Percentiles rank a stretch among this genome's conserved stretches.
phyloP scores from a whole-genome alignment of 2,888 invertebrate genomes.

The Dasypolia templi region DNA sequence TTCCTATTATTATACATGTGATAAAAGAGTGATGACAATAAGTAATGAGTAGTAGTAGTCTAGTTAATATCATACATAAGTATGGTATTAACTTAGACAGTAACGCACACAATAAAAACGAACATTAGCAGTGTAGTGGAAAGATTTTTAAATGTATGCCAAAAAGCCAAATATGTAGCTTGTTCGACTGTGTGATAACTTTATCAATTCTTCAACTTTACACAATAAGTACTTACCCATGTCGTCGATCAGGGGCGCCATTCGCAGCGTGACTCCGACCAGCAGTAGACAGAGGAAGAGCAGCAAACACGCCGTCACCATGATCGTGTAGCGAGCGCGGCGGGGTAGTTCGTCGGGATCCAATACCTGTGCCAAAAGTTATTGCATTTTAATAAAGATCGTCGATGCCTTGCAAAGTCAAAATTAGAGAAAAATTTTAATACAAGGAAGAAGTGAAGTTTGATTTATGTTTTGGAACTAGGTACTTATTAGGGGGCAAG shows the following conservation, averaged over 20 bases:
- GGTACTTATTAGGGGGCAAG: neutral
- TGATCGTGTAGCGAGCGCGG: constrained; percentile 97
- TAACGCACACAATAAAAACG: too few species aligned
- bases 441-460: neutral
- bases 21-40: too few species aligned
- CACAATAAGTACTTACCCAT: constrained; percentile 93
- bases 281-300: constrained; percentile 96
- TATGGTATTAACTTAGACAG: too few species aligned
- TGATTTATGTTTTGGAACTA: neutral
- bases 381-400: neutral
- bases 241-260: constrained; percentile 98
- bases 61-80: too few species aligned
- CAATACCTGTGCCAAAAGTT: constrained; percentile 85
- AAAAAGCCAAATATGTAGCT: neutral
- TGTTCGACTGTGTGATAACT: neutral
- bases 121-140: too few species aligned
- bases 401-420: neutral
- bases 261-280: constrained; percentile 97
- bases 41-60: too few species aligned
- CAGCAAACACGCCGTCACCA: constrained; percentile 96
- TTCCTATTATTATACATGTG: too few species aligned
- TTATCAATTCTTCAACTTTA: neutral
- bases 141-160: too few species aligned
- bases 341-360: constrained; percentile 96
- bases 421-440: neutral